These are phyloP conservation scores for Ophonus ardosiacus DNA, from an alignment of 2,888 invertebrate genomes.

Conservation along the genomic window DNA sequence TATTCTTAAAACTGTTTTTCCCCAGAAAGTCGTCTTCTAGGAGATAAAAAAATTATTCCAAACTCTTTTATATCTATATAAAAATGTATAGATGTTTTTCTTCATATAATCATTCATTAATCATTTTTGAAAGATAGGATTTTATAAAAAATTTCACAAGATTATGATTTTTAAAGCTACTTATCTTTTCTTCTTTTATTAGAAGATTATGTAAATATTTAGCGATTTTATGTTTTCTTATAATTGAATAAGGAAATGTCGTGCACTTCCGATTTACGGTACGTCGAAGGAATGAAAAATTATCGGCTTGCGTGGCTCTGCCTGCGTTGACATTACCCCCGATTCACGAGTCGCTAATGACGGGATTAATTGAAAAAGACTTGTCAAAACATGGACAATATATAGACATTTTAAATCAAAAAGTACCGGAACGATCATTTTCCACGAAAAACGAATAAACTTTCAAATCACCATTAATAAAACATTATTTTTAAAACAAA, in stretches of 20 bases:
- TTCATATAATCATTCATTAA: neutral
- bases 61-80: neutral
- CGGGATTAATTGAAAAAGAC: too few relatives aligned
- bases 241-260: neutral
- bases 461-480: too few relatives aligned
- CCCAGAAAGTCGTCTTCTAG: too few relatives aligned
- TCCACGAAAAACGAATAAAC: too few relatives aligned
- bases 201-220: neutral
- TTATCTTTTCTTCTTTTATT: neutral
- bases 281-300: neutral
- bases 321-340: neutral
- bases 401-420: too few relatives aligned
- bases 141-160: neutral
- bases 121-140: neutral
- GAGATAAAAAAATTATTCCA: too few relatives aligned
- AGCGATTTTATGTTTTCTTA: neutral
- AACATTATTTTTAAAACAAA: too few relatives aligned
- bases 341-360: too few relatives aligned
- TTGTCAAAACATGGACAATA: too few relatives aligned
- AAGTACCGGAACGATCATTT: too few relatives aligned
- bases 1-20: neutral
- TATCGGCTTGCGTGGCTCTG: neutral
- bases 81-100: neutral
- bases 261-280: neutral
- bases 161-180: neutral